phyloP scores from a whole-genome alignment of 2,797 vertebrate genomes.

The Micrastur ruficollis region DNA sequence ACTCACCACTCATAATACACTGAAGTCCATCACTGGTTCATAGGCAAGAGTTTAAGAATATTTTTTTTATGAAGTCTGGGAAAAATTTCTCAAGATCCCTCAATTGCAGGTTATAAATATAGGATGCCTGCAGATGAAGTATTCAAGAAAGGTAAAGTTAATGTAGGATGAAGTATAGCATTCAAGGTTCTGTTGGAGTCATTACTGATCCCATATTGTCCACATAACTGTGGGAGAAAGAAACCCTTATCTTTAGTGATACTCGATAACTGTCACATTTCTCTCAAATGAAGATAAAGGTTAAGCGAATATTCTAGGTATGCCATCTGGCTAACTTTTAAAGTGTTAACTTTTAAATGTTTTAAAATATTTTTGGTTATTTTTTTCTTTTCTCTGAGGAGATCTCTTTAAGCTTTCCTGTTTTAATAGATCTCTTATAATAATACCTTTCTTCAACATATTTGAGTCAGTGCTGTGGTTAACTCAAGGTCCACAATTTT shows the following conservation, averaged over 20 bases:
- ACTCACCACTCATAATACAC: background rate
- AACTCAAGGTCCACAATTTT: background rate
- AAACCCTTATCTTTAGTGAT: background rate
- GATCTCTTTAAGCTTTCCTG: background rate
- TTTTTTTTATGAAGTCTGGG: background rate
- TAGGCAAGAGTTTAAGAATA: background rate
- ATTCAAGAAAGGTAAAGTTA: background rate
- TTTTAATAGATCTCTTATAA: background rate
- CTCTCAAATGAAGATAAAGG: background rate
- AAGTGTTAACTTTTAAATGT: background rate
- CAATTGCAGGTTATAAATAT: background rate
- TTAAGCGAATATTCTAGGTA: background rate
- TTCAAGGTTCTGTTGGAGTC: background rate
- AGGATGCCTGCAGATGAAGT: background rate
- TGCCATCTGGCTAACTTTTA: background rate
- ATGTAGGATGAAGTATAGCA: background rate
- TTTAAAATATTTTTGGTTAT: background rate
- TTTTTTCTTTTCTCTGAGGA: background rate
- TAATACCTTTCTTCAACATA: background rate
- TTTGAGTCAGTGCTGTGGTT: background rate
- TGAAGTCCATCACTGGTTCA: background rate
- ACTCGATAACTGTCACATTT: background rate
- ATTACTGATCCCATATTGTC: fast-evolving
- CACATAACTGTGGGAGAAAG: background rate
- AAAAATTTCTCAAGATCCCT: background rate